These are phyloP conservation scores for Malurus melanocephalus DNA, from an alignment of 2,113 vertebrate species.

Conservation along the genomic window DNA sequence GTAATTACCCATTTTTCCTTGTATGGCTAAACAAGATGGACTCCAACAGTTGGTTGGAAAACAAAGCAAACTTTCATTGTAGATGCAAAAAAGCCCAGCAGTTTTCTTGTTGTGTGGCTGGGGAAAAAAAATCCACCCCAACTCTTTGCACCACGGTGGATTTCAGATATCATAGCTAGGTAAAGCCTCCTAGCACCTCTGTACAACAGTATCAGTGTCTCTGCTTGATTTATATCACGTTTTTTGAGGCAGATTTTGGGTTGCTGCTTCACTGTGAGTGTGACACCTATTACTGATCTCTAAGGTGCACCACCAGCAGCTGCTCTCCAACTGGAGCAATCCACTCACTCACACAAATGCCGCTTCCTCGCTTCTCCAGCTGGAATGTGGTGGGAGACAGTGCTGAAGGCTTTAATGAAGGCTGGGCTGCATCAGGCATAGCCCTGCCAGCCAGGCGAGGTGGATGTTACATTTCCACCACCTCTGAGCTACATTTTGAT, in stretches of 20 bases:
- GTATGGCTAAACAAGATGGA: not conserved
- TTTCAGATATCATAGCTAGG: not conserved
- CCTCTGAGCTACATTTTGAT: not conserved
- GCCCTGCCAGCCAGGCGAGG: accelerated
- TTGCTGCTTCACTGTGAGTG: not conserved
- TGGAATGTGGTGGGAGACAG: not conserved
- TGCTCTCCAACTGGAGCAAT: not conserved
- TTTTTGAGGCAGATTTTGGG: not conserved
- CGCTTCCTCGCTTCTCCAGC: not conserved
- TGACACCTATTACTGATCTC: not conserved
- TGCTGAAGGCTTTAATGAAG: not conserved
- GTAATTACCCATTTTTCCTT: not conserved
- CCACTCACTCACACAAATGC: not conserved
- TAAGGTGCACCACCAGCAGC: not conserved
- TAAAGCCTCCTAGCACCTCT: not conserved
- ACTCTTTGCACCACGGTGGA: not conserved
- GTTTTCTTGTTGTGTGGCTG: not conserved
- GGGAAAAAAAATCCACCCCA: not conserved
- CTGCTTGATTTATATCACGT: not conserved
- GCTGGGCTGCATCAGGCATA: not conserved
- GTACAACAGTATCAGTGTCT: not conserved
- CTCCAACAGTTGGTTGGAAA: not conserved
- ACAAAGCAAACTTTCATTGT: slow-evolving; percentile 9
- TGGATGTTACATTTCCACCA: not conserved
- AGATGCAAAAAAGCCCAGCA: not conserved